Base-by-base conservation (phyloP, 2,113 vertebrate genomes). In the Syrmaticus mikado region DNA sequence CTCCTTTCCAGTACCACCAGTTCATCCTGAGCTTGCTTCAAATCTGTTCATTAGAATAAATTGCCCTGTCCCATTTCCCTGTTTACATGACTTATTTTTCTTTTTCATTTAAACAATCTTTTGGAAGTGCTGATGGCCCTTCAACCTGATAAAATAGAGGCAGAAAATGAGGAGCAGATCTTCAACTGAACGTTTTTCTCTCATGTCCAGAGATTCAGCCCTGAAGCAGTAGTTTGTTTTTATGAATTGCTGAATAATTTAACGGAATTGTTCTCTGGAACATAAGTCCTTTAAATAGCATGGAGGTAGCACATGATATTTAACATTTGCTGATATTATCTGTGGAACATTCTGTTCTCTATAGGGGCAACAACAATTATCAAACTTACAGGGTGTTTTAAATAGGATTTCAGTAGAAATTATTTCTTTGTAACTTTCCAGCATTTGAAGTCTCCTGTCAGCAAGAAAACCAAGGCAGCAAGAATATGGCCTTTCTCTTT, bases 291-390 rank as follows among this genome's bases (percentile, higher is more conserved):
- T 96, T 95, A 96, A 96, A 96, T 94, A 95, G 93, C 93, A 60
- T 87, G 2, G 82, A 71, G 85, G 73, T 41, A 93, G 90, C 93
- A 85, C 92, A 88, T 91, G 96, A 81, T 93, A 93, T 93, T 95
- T 96, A 96, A 96, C 92, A 94, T 96, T 95, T 95, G 68, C 92
- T 95, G 93, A 67, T 96, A 90, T 81, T 92, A 96, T 96, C 93
- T 95, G 90, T 74, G 55, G 72, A 91, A 87, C 82, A 45, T 72
- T 90, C 14, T 5, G 92, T 95, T 95, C 96, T 91, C 90, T 94
- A 90, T 95, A 95, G 83, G 85, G 52, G 80, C 70, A 68, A 14
- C 70, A 96, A 86, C 85, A 96, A 86, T 83, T 94, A 76, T 60
- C 73, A 65, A 27, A 64, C 70, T 61, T 64, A 22, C 87, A 67